Percentiles rank a stretch among this genome's conserved stretches.
Conservation (phyloP, 2,888 invertebrate genomes). For the Cataglyphis rosenhaueri region DNA sequence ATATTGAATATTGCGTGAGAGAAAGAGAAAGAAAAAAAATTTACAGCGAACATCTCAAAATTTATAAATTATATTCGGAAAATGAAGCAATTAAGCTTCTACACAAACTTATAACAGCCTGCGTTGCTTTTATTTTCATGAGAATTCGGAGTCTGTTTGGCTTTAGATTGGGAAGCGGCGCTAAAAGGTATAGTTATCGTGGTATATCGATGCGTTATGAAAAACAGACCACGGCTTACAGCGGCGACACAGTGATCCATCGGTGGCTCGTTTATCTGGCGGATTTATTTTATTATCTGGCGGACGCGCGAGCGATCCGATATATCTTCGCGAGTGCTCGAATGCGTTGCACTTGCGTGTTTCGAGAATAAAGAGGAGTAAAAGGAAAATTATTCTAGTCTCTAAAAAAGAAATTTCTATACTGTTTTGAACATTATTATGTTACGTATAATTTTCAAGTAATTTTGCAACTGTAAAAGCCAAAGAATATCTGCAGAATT, state of each 20-base stretch:
- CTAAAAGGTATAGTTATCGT: constrained; percentile 60
- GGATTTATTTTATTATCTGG: constrained; percentile 52
- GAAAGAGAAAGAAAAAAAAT: neutral
- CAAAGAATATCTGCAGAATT: neutral
- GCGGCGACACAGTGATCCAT: constrained; percentile 64
- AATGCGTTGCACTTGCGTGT: constrained; percentile 33
- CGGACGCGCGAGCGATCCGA: constrained; percentile 50
- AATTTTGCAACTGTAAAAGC: neutral
- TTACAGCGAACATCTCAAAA: neutral
- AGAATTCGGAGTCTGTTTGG: constrained; percentile 9
- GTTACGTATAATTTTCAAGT: neutral
- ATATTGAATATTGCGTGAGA: neutral
- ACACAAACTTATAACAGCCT: neutral
- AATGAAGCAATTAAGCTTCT: neutral
- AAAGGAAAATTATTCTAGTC: constrained; percentile 1
- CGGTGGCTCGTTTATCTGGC: constrained; percentile 54
- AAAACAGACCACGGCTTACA: constrained; percentile 71
- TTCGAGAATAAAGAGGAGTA: constrained; percentile 17
- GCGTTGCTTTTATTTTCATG: neutral
- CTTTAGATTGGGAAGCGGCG: constrained; percentile 35
- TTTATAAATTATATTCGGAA: neutral
- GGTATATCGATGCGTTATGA: constrained; percentile 52
- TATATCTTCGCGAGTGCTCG: constrained; percentile 47
- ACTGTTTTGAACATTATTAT: neutral
- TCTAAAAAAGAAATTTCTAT: neutral